These are phyloP conservation scores for Andrena praecox DNA, from an alignment of 2,888 invertebrate genomes.

Conservation along the genomic window DNA sequence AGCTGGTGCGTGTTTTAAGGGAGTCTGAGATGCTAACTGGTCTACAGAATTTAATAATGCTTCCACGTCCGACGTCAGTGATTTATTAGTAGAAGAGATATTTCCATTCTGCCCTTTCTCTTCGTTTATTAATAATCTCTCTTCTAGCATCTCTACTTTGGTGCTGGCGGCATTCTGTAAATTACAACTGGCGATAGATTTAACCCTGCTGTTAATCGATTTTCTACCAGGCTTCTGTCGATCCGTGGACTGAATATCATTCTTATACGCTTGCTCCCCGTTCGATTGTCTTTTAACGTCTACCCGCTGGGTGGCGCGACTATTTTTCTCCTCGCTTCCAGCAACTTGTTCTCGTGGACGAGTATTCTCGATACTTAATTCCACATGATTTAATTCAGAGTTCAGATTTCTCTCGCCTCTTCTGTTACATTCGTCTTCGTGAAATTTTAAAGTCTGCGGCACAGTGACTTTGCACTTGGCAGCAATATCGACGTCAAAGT, in stretches of 20 bases:
- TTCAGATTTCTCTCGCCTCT: constrained; percentile 9
- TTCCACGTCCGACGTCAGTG: constrained; percentile 4
- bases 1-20: constrained; percentile 75
- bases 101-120: constrained; percentile 22
- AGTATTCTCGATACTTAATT: constrained; percentile 12
- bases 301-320: neutral
- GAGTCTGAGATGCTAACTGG: constrained; percentile 73
- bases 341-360: constrained; percentile 10
- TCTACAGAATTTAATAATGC: constrained; percentile 21
- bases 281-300: constrained; percentile 26
- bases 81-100: constrained; percentile 18
- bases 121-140: neutral
- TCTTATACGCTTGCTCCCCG: constrained; percentile 2
- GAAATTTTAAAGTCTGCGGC: neutral
- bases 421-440: neutral
- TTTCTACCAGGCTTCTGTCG: constrained; percentile 17
- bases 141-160: constrained; percentile 26
- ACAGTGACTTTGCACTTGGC: neutral
- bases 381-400: constrained; percentile 15
- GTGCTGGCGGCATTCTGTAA: constrained; percentile 20
- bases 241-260: neutral
- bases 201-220: neutral
- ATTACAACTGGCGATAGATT: constrained; percentile 17
- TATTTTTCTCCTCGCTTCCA: constrained; percentile 18
- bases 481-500: neutral